A percentile compares a stretch with the other conserved stretches of the same genome.
Conservation (phyloP, 2,888 invertebrate species). For the Chalcis sispes region DNA sequence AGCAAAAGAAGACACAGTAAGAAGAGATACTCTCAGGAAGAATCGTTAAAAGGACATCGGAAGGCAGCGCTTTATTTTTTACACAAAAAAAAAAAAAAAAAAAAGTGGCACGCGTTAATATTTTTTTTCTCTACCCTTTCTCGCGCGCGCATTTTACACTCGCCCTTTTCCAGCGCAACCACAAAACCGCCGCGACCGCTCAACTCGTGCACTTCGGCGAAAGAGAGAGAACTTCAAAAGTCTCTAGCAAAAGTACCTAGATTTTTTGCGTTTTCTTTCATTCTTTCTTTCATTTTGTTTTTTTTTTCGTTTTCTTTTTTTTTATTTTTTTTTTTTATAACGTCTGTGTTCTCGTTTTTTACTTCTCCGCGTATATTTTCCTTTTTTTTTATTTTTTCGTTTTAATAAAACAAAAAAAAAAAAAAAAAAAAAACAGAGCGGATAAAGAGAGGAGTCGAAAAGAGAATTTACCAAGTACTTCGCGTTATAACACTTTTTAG, state of each 20-base stretch:
- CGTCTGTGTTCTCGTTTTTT: not conserved
- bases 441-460: conserved; percentile 7
- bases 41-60: not conserved
- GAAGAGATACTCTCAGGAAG: not conserved
- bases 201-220: not conserved
- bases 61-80: not conserved
- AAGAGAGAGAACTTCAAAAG: not conserved
- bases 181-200: not conserved
- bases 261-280: not conserved
- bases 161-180: not conserved
- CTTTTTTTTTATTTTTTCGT: too few species aligned
- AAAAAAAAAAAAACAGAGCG: not conserved
- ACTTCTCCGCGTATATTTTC: too few species aligned
- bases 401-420: not conserved
- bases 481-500: not conserved
- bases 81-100: not conserved
- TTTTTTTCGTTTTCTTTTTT: not conserved
- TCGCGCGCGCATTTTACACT: not conserved
- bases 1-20: not conserved
- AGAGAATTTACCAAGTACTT: conserved; percentile 18
- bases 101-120: not conserved
- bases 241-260: not conserved
- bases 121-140: not conserved
- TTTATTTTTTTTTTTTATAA: not conserved
- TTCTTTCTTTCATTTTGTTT: too few species aligned